Evolutionary conservation across 2,888 invertebrate species (phyloP).

Genomic region (Meiosimyza platycephala): DNA sequence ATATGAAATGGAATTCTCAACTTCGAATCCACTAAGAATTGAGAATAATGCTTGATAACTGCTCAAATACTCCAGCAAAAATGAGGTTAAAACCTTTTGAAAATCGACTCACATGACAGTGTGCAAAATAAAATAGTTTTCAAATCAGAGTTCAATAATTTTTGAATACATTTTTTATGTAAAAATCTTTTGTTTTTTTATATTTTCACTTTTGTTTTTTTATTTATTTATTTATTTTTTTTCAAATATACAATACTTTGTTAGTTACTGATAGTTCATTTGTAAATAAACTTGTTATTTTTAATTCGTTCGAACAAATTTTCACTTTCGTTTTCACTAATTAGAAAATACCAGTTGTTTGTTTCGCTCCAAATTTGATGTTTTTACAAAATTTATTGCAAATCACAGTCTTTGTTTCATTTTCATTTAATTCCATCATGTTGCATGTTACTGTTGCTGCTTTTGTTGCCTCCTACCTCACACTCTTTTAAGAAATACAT

Average conservation of each 20-base stretch:
- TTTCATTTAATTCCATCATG: slow-evolving; percentile 25
- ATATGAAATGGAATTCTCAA: too few relatives aligned
- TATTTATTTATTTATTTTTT: background rate
- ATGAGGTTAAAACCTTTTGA: too few relatives aligned
- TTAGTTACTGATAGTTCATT: background rate
- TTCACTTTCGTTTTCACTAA: slow-evolving; percentile 7
- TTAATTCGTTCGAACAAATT: background rate
- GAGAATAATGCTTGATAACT: too few relatives aligned
- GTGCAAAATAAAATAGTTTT: too few relatives aligned
- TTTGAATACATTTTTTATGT: background rate
- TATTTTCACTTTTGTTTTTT: background rate
- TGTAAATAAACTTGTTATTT: background rate
- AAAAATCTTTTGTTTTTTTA: background rate
- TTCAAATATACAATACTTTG: background rate
- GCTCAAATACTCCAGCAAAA: too few relatives aligned
- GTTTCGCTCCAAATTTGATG: background rate
- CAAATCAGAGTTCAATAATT: too few relatives aligned
- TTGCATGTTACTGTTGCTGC: slow-evolving; percentile 29
- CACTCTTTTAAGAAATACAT: slow-evolving; percentile 5
- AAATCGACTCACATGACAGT: too few relatives aligned
- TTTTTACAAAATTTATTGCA: slow-evolving; percentile 47
- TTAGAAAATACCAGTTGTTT: slow-evolving; percentile 1
- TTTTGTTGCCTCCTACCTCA: slow-evolving; percentile 17
- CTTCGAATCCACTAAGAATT: too few relatives aligned
- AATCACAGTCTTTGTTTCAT: slow-evolving; percentile 56